Percentiles rank a stretch among this genome's conserved stretches.
Conservation (phyloP, 2,888 invertebrate species). For the Epirrhoe alternata region DNA sequence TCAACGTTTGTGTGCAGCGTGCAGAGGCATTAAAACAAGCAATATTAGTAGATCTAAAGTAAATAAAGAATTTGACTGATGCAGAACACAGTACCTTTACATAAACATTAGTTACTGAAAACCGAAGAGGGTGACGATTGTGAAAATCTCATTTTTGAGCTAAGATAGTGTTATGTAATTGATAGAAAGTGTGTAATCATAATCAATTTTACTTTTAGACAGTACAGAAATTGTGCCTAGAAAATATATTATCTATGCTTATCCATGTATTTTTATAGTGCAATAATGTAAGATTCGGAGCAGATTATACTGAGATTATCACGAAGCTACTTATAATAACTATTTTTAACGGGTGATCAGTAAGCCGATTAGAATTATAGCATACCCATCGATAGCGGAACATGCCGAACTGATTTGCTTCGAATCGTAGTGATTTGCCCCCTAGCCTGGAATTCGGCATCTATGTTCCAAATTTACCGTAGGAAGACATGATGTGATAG, state of each 20-base stretch:
- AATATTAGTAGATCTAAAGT: slow-evolving; percentile 23
- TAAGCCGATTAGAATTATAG: slow-evolving; percentile 32
- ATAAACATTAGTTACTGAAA: slow-evolving; percentile 29
- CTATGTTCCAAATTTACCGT: slow-evolving; percentile 79
- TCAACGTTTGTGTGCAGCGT: slow-evolving; percentile 3
- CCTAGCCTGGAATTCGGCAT: slow-evolving; percentile 75
- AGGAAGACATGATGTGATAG: slow-evolving; percentile 84
- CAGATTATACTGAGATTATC: slow-evolving; percentile 50
- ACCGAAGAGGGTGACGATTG: slow-evolving; percentile 35
- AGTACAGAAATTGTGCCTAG: slow-evolving; percentile 83
- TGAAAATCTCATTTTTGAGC: slow-evolving; percentile 47
- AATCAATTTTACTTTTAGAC: slow-evolving; percentile 68
- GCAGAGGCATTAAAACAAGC: slow-evolving; percentile 25
- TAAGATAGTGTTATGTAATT: slow-evolving; percentile 68
- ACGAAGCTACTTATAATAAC: slow-evolving; percentile 34
- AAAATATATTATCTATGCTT: slow-evolving; percentile 69
- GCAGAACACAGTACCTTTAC: slow-evolving; percentile 26
- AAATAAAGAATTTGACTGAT: slow-evolving; percentile 30
- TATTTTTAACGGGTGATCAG: slow-evolving; percentile 4
- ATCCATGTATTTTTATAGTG: slow-evolving; percentile 81
- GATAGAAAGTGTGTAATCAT: slow-evolving; percentile 75
- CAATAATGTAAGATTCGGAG: slow-evolving; percentile 74
- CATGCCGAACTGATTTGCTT: slow-evolving; percentile 59
- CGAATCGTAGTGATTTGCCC: slow-evolving; percentile 74
- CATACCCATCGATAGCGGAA: slow-evolving; percentile 25